Base-by-base conservation (phyloP, 2,888 invertebrate species). In the Altica lythri region DNA sequence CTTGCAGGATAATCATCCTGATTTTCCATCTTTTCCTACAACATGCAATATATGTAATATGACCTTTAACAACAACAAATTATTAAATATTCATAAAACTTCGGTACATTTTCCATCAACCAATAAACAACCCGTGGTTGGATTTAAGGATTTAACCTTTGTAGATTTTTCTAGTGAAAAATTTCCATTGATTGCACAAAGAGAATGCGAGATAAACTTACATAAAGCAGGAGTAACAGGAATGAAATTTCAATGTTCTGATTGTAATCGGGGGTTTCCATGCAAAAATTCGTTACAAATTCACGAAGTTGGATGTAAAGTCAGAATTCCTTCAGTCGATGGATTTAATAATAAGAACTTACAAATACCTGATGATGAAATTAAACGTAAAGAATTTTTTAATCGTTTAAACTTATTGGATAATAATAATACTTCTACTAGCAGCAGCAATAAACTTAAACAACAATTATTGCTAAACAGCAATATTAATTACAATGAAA, bases 81-180 rank as follows among this genome's bases (percentile, higher is more conserved):
- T 85, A 3, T 80, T 89, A 57, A 86, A 86, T 65, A 79, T 85
- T 27, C 92, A 92, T 73, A 81, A 84, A 34, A 83, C 81, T 67
- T 82, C 83, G 62, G 81, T 79, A 1, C 89, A 89, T 59, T 72
- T 73, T 30, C 68, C 63, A 62, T 71, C 62, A 19, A 52, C 60
- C 4, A 63, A 62, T 18, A 61, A 68, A 61, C 83, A 82, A 57
- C 77, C 81, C 1, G 81, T 86, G 35, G 76, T 83, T 1, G 86
- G 87, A 10, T 88, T 86, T 72, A 83, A 84, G 62, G 89, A 91
- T 72, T 77, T 87, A 48, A 84, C 85, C 1, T 89, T 87, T 70
- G 83, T 88, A n/a, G 90, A 91, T 69, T 92, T 90, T 70, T 86
- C 90, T 0, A 85, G 84, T 54, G 83, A 84, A 63, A 92, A 92